These are phyloP conservation scores for Cirrhinus molitorella DNA, from an alignment of 2,797 vertebrate genomes.

Conservation along the genomic window DNA sequence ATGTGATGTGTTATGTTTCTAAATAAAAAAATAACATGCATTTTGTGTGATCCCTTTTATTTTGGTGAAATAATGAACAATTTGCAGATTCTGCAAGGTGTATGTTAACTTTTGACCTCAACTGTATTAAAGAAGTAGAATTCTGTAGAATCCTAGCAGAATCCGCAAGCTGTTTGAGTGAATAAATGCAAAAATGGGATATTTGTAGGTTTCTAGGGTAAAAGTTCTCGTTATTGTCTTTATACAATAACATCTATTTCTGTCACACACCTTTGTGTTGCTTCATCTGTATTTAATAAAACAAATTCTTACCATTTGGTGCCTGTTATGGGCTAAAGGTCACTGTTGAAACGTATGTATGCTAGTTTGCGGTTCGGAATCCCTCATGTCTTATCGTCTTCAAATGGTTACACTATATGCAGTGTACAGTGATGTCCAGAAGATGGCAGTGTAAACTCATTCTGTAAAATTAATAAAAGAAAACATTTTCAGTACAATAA, in stretches of 20 bases:
- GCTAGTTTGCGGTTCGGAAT: background rate
- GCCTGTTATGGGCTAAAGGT: background rate
- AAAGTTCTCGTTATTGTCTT: background rate
- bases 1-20: too few relatives aligned
- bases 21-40: too few relatives aligned
- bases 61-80: too few relatives aligned
- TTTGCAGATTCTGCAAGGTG: too few relatives aligned
- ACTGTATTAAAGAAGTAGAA: background rate
- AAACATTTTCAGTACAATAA: background rate
- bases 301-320: background rate
- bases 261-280: background rate
- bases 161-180: background rate
- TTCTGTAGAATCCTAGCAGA: background rate
- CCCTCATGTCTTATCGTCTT: background rate
- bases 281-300: background rate
- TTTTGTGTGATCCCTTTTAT: too few relatives aligned
- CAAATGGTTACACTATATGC: background rate
- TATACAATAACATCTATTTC: background rate
- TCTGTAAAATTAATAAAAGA: slow-evolving; percentile 81
- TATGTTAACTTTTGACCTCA: too few relatives aligned
- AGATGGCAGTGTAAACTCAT: slow-evolving; percentile 13
- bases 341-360: background rate
- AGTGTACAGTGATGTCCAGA: slow-evolving; percentile 31
- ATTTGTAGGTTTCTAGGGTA: background rate
- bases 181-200: background rate